Percentiles rank a stretch among this genome's conserved stretches.
These are phyloP conservation scores for Idris sp. DNA, from an alignment of 1,140 invertebrate genomes.

Conservation along the genomic window DNA sequence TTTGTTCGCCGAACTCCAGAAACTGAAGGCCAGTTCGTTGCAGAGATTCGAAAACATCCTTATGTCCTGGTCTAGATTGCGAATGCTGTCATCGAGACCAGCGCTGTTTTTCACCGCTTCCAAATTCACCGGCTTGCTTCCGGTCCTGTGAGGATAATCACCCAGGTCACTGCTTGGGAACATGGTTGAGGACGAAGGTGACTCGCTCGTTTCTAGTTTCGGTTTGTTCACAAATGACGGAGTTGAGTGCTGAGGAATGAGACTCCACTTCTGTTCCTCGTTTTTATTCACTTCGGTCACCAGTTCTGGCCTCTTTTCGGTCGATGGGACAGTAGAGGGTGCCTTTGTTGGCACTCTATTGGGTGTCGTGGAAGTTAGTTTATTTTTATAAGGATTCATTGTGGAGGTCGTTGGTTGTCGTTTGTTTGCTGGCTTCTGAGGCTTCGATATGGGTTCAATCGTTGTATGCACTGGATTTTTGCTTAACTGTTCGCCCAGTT, in stretches of 20 bases:
- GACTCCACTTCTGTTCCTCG: constrained; percentile 66
- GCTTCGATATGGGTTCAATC: constrained; percentile 10
- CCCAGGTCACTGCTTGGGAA: constrained; percentile 24
- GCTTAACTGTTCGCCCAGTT: constrained; percentile 61
- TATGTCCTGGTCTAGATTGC: constrained; percentile 84
- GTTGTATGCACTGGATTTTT: constrained; percentile 34
- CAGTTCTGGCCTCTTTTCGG: constrained; percentile 40
- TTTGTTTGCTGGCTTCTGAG: constrained; percentile 34
- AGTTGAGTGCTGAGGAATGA: constrained; percentile 68
- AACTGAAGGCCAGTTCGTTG: constrained; percentile 89
- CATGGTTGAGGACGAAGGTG: constrained; percentile 42
- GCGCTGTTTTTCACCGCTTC: constrained; percentile 66
- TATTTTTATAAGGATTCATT: constrained; percentile 27
- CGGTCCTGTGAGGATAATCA: constrained; percentile 46
- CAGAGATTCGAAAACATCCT: constrained; percentile 85
- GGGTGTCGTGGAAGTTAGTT: constrained; percentile 4
- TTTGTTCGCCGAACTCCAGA: constrained; percentile 85
- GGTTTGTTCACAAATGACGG: constrained; percentile 31
- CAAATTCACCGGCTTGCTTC: constrained; percentile 60
- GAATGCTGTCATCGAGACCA: constrained; percentile 86
- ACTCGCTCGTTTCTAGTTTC: constrained; percentile 65
- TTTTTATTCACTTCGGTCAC: constrained; percentile 21
- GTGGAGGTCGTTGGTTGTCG: constrained; percentile 30
- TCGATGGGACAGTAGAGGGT: constrained; percentile 12
- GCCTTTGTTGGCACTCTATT: constrained; percentile 17